Conservation (phyloP, 2,888 invertebrate species). For the Strigamia maritima region DNA sequence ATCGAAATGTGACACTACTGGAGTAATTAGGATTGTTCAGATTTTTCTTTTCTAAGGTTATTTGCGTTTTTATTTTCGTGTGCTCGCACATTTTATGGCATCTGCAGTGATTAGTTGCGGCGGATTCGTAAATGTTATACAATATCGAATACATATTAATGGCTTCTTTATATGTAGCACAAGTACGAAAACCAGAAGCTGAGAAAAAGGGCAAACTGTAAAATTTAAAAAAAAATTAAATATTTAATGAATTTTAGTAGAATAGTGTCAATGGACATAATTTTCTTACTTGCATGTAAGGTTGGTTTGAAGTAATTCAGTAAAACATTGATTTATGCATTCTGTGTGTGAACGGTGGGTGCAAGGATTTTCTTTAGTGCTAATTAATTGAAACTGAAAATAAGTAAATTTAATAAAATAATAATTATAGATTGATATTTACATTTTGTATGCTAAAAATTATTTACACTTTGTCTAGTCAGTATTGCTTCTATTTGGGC, state of each 20-base stretch:
- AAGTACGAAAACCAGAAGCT: neutral
- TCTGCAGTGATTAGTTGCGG: neutral
- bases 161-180: neutral
- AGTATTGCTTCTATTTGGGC: neutral
- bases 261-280: neutral
- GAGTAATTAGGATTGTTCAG: neutral
- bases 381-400: neutral
- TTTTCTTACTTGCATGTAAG: neutral
- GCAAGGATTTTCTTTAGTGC: neutral
- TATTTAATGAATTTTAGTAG: neutral
- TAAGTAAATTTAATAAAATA: neutral
- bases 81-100: neutral
- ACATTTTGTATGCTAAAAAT: neutral
- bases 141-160: neutral
- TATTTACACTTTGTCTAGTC: neutral
- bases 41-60: neutral
- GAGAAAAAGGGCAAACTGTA: conserved; percentile 1
- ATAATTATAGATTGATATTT: neutral
- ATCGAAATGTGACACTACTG: neutral
- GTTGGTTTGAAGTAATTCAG: neutral
- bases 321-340: neutral
- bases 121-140: neutral
- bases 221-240: neutral
- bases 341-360: neutral
- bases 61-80: neutral